Evolutionary conservation across 2,113 vertebrate species (phyloP).

Genomic region (Datnioides undecimradiatus): DNA sequence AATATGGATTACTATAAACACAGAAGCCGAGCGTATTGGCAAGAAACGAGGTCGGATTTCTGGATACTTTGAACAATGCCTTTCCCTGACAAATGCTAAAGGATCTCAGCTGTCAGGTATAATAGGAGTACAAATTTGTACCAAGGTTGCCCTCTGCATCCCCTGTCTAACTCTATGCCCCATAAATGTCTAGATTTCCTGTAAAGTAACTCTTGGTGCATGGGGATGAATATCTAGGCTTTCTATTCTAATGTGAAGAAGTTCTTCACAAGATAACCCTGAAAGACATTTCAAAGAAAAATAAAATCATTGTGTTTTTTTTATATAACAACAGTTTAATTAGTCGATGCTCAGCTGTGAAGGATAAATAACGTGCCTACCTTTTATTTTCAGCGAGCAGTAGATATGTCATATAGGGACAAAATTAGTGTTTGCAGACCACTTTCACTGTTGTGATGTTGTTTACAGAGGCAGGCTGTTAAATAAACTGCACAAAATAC

Average conservation of each 20-base stretch:
- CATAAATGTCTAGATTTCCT: conserved; percentile 63
- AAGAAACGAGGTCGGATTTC: conserved; percentile 28
- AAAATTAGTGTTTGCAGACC: conserved; percentile 3
- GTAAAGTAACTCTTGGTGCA: conserved; percentile 35
- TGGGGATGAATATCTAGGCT: conserved; percentile 28
- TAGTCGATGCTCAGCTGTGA: background rate
- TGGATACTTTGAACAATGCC: conserved; percentile 14
- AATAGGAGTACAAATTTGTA: conserved; percentile 60
- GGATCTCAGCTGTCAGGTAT: conserved; percentile 61
- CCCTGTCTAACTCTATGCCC: conserved; percentile 52
- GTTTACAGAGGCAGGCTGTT: conserved; percentile 57
- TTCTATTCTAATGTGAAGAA: conserved; percentile 14
- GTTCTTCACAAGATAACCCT: background rate
- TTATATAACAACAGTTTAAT: background rate
- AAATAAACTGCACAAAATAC: conserved; percentile 68
- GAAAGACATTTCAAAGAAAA: background rate
- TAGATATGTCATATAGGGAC: background rate
- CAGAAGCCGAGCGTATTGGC: background rate
- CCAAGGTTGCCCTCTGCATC: conserved; percentile 48
- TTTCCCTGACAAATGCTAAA: conserved; percentile 39
- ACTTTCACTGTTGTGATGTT: conserved; percentile 22
- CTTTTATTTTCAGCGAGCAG: background rate
- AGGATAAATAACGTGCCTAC: background rate
- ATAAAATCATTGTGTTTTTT: background rate
- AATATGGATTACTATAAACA: conserved; percentile 50